phyloP scores from a whole-genome alignment of 2,113 vertebrate genomes.

The Parotia lawesii region DNA sequence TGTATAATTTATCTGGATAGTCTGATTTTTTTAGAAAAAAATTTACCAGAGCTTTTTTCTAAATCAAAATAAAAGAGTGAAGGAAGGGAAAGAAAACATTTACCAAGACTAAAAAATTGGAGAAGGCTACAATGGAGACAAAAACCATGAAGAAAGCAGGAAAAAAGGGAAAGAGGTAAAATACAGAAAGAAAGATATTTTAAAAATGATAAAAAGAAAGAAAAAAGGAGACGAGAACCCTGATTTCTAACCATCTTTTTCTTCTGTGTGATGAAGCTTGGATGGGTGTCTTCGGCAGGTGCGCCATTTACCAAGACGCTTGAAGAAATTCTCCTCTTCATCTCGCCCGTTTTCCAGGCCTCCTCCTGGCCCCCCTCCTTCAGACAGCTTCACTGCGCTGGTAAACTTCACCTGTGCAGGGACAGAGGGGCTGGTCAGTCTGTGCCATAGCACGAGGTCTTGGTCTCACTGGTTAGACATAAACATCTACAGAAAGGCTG shows the following conservation, averaged over 20 bases:
- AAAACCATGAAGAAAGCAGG: slow-evolving; percentile 43
- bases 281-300: slow-evolving; percentile 88
- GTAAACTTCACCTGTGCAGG: slow-evolving; percentile 92
- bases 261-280: slow-evolving; percentile 90
- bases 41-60: background rate
- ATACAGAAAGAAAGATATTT: slow-evolving; percentile 32
- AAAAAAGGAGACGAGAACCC: slow-evolving; percentile 72
- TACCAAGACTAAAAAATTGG: slow-evolving; percentile 46
- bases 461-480: background rate
- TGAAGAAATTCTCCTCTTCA: slow-evolving; percentile 99
- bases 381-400: slow-evolving; percentile 94
- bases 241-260: slow-evolving; percentile 89
- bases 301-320: slow-evolving; percentile 98
- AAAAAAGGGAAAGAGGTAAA: slow-evolving; percentile 30
- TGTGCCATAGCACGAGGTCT: background rate
- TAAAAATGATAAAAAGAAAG: background rate
- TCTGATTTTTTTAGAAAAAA: background rate
- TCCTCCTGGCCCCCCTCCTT: slow-evolving; percentile 80
- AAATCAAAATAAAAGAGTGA: slow-evolving; percentile 51
- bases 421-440: background rate
- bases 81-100: slow-evolving; percentile 42
- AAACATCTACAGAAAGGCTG: background rate
- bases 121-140: slow-evolving; percentile 25
- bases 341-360: slow-evolving; percentile 89
- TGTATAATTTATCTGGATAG: slow-evolving; percentile 8